A percentile compares a stretch with the other conserved stretches of the same genome.
Evolutionary conservation across 2,888 invertebrate species (phyloP).

Genomic region (Omphaloscelis lunosa): DNA sequence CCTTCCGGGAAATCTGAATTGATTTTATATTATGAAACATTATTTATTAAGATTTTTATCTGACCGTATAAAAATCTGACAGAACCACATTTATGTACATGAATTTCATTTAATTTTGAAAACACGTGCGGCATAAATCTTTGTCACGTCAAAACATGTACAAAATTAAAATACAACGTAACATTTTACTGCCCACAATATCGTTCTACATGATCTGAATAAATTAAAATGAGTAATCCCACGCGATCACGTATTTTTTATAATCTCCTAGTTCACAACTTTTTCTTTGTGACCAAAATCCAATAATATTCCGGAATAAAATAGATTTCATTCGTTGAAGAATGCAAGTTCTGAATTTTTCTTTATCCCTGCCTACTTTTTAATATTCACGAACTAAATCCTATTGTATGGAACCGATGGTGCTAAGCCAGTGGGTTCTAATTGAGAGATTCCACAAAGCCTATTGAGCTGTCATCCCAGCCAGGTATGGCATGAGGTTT

Average conservation of each 20-base stretch:
- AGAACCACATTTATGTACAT: background rate
- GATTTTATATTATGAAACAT: background rate
- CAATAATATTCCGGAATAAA: conserved; percentile 17
- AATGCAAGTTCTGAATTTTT: conserved; percentile 26
- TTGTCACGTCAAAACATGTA: conserved; percentile 1
- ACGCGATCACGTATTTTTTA: conserved; percentile 13
- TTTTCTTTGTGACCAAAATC: conserved; percentile 24
- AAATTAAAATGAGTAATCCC: conserved; percentile 15
- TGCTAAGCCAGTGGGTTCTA: conserved; percentile 21
- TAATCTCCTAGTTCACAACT: conserved; percentile 4
- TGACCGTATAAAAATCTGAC: background rate
- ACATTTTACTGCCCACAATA: conserved; percentile 6
- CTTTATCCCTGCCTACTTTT: conserved; percentile 23
- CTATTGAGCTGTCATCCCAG: conserved; percentile 20
- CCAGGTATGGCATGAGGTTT: conserved; percentile 12
- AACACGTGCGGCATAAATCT: background rate
- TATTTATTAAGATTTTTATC: background rate
- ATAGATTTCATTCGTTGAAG: conserved; percentile 12
- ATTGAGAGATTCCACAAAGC: conserved; percentile 46
- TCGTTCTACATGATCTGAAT: conserved; percentile 22
- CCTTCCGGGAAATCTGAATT: background rate
- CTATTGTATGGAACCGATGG: conserved; percentile 19
- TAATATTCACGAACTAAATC: conserved; percentile 33
- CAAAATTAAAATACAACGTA: conserved; percentile 13
- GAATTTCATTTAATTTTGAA: background rate